Conservation (phyloP, 1,140 invertebrate species). For the Augochlora pura region DNA sequence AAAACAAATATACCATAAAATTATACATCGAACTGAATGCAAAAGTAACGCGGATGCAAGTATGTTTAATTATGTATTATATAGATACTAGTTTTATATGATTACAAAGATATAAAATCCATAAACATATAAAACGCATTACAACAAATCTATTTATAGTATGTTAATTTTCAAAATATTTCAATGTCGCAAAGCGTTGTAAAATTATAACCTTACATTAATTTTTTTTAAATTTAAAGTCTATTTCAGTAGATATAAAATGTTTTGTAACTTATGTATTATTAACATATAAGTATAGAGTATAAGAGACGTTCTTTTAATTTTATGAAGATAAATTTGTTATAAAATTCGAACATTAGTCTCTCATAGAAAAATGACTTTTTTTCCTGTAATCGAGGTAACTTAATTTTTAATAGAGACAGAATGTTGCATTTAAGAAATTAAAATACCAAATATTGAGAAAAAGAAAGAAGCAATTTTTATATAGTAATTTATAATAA, state of each 20-base stretch:
- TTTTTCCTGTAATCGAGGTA: too few relatives aligned
- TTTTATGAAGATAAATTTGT: too few relatives aligned
- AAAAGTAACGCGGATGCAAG: neutral
- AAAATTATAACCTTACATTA: neutral
- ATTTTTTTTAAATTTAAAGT: constrained; percentile 6
- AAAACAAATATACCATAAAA: constrained; percentile 16
- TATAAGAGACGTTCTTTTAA: too few relatives aligned
- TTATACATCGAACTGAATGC: constrained; percentile 47
- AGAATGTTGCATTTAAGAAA: constrained; percentile 4
- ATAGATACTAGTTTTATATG: constrained; percentile 47
- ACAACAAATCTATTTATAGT: constrained; percentile 15
- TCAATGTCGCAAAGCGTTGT: neutral
- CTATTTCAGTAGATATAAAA: too few relatives aligned
- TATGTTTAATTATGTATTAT: neutral
- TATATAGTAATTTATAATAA: constrained; percentile 17
- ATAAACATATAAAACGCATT: constrained; percentile 28
- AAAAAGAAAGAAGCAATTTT: constrained; percentile 17
- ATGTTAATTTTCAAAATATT: neutral
- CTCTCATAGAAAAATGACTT: too few relatives aligned
- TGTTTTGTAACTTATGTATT: too few relatives aligned
- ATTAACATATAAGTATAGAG: too few relatives aligned
- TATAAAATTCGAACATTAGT: too few relatives aligned
- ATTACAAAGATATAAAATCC: constrained; percentile 30
- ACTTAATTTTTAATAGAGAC: neutral
- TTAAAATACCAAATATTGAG: neutral